Evolutionary conservation across 1,140 invertebrate genomes (phyloP).

Genomic region (Brachionus sp.): DNA sequence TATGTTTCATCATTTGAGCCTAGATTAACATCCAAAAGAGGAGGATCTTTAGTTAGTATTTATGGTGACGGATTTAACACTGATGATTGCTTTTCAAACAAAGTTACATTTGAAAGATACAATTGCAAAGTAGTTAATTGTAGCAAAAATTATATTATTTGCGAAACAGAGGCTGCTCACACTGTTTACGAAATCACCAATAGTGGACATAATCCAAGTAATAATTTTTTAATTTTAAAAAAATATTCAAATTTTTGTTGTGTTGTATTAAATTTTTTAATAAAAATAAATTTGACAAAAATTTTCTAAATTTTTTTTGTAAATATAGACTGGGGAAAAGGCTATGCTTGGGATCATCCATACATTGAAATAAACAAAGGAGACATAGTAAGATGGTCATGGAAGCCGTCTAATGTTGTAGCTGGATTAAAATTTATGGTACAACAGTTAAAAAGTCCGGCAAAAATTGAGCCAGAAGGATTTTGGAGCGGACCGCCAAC

Average conservation of each 20-base stretch:
- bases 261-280: background rate
- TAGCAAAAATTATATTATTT: conserved; percentile 49
- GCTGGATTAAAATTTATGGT: conserved; percentile 44
- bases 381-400: conserved; percentile 50
- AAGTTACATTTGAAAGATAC: conserved; percentile 50
- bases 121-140: conserved; percentile 48
- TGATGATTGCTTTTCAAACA: conserved; percentile 40
- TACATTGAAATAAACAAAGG: conserved; percentile 46
- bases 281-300: background rate
- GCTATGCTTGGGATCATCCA: conserved; percentile 14
- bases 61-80: conserved; percentile 51
- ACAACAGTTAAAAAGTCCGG: conserved; percentile 47
- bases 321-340: background rate
- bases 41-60: conserved; percentile 52
- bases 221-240: background rate
- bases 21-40: conserved; percentile 45
- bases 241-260: background rate
- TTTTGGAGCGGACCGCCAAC: conserved; percentile 1
- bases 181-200: conserved; percentile 49
- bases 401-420: conserved; percentile 48
- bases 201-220: conserved; percentile 49
- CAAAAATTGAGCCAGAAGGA: background rate
- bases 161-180: conserved; percentile 49
- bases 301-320: background rate
- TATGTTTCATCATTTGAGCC: conserved; percentile 31